phyloP scores from a whole-genome alignment of 1,140 invertebrate species.

The Papilio xuthus region DNA sequence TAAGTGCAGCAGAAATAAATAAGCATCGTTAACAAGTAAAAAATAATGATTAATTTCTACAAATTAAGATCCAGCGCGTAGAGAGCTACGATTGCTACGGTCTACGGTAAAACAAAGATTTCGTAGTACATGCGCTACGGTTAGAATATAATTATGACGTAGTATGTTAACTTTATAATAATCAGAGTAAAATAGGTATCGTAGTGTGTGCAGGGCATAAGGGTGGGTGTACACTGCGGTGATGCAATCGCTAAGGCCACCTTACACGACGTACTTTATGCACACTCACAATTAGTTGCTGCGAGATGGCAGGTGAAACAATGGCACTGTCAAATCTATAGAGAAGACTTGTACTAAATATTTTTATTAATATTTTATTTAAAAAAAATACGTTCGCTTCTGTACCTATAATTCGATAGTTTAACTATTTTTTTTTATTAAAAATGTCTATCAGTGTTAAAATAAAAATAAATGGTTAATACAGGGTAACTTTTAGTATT shows the following conservation, averaged over 20 bases:
- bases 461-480: too few relatives aligned
- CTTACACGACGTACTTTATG: constrained; percentile 79
- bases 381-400: background rate
- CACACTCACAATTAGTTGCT: constrained; percentile 81
- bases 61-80: background rate
- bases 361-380: background rate
- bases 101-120: background rate
- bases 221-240: constrained; percentile 64
- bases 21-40: too few relatives aligned
- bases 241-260: constrained; percentile 78
- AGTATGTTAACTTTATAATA: background rate
- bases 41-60: background rate
- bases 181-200: constrained; percentile 33
- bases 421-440: too few relatives aligned
- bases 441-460: too few relatives aligned
- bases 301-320: constrained; percentile 79
- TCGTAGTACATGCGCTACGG: background rate
- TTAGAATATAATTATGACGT: background rate
- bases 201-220: constrained; percentile 55
- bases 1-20: background rate
- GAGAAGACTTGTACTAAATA: constrained; percentile 45
- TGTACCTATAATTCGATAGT: too few relatives aligned
- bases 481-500: too few relatives aligned
- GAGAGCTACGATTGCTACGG: background rate
- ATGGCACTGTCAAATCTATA: constrained; percentile 53